phyloP scores from a whole-genome alignment of 1,140 invertebrate genomes.

The Choristoneura fumiferana region DNA sequence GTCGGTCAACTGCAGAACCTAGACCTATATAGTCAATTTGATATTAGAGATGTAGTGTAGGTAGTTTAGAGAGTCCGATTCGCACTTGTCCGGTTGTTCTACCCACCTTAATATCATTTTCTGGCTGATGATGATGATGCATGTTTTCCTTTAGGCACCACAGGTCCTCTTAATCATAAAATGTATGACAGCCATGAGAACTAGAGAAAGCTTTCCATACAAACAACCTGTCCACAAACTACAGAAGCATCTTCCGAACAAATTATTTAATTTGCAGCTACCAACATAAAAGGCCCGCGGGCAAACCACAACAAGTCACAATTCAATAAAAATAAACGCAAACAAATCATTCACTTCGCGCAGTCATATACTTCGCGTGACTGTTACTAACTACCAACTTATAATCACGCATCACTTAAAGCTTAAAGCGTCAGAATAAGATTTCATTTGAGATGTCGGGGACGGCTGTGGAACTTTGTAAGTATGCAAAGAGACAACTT shows the following conservation, averaged over 20 bases:
- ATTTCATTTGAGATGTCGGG: neutral
- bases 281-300: conserved; percentile 1
- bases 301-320: conserved; percentile 21
- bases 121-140: too few species aligned
- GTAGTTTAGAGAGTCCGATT: too few species aligned
- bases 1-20: too few species aligned
- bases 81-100: too few species aligned
- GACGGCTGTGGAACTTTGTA: neutral
- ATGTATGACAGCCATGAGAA: too few species aligned
- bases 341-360: conserved; percentile 26
- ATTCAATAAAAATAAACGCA: conserved; percentile 27
- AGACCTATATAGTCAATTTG: too few species aligned
- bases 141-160: too few species aligned
- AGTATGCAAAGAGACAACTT: conserved; percentile 34
- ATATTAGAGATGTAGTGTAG: too few species aligned
- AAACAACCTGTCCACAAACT: neutral
- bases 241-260: neutral
- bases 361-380: conserved; percentile 24
- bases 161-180: too few species aligned
- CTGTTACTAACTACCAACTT: conserved; percentile 22
- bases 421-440: neutral
- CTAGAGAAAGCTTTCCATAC: neutral
- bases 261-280: conserved; percentile 13
- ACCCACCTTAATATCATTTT: too few species aligned
- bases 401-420: neutral